These are phyloP conservation scores for Hemicordylus capensis DNA, from an alignment of 2,113 vertebrate genomes.

Conservation along the genomic window DNA sequence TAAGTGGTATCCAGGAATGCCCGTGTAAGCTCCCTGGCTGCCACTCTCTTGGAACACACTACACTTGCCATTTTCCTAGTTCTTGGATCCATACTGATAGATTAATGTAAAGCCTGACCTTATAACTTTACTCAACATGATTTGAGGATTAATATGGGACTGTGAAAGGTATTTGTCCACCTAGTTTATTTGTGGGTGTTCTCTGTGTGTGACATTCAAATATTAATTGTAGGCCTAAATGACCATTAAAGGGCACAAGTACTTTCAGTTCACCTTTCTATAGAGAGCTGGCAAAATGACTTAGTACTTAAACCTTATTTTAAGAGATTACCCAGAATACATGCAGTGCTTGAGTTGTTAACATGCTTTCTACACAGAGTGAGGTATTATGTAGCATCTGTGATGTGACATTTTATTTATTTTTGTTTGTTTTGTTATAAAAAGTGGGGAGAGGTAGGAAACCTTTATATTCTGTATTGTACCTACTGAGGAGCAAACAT, in stretches of 20 bases:
- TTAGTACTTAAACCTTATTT: conserved; percentile 22
- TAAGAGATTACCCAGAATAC: conserved; percentile 11
- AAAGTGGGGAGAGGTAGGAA: background rate
- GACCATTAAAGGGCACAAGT: background rate
- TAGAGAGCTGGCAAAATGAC: background rate
- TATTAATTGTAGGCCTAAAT: background rate
- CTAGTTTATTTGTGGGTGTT: background rate
- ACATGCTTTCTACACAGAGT: background rate
- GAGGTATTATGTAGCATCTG: background rate
- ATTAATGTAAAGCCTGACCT: background rate
- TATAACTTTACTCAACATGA: background rate
- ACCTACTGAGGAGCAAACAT: background rate
- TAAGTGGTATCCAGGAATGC: no score
- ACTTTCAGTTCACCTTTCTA: background rate
- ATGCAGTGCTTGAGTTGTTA: background rate
- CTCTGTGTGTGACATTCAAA: background rate
- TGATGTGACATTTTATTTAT: background rate
- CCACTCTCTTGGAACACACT: no score
- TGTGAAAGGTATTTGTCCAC: background rate
- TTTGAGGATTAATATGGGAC: background rate
- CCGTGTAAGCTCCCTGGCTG: no score
- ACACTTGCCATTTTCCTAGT: background rate
- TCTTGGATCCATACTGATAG: background rate
- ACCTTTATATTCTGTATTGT: background rate
- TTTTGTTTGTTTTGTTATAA: background rate